Evolutionary conservation across 2,888 invertebrate species (phyloP).

Genomic region (Fissipunctia ypsillon): DNA sequence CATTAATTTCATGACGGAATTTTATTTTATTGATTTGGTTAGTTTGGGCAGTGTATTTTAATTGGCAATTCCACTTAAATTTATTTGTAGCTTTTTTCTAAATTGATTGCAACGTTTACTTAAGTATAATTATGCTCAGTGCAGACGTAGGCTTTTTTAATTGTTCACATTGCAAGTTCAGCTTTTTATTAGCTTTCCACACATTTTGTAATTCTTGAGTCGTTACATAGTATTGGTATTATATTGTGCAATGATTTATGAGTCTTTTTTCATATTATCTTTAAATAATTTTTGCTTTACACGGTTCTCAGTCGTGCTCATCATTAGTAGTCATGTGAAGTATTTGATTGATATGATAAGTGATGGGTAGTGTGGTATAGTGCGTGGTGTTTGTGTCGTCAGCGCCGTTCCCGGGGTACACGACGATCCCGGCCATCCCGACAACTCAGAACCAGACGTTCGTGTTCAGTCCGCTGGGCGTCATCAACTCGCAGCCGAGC

Average conservation of each 20-base stretch:
- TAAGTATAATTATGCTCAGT: constrained; percentile 38
- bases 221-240: constrained; percentile 45
- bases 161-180: constrained; percentile 68
- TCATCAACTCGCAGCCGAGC: constrained; percentile 93
- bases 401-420: constrained; percentile 94
- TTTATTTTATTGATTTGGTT: constrained; percentile 66
- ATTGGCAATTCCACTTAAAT: constrained; percentile 68
- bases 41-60: constrained; percentile 65
- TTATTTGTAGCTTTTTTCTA: constrained; percentile 53
- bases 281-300: constrained; percentile 20
- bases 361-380: background rate
- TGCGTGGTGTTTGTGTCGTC: constrained; percentile 46
- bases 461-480: constrained; percentile 93
- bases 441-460: constrained; percentile 95
- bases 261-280: constrained; percentile 11
- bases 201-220: constrained; percentile 58
- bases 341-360: constrained; percentile 16
- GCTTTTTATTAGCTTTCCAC: constrained; percentile 76
- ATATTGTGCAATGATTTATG: constrained; percentile 28
- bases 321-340: constrained; percentile 42
- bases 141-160: constrained; percentile 63
- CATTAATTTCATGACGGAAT: constrained; percentile 69
- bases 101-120: constrained; percentile 49
- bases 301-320: constrained; percentile 10
- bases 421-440: constrained; percentile 94